Evolutionary conservation across 1,140 invertebrate species (phyloP).

Genomic region (Condylostylus longicornis): DNA sequence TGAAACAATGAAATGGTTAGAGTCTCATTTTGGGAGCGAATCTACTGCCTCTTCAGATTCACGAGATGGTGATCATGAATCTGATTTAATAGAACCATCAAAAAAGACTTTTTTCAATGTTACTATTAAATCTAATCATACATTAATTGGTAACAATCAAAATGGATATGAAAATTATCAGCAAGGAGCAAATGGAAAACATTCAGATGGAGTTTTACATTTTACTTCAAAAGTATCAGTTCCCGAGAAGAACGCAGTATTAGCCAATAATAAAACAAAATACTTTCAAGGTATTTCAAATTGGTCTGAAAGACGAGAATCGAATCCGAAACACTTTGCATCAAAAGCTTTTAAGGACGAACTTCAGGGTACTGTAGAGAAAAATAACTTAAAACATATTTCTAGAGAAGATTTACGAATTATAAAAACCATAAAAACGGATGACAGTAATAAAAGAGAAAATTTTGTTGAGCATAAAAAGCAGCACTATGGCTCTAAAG

Average conservation of each 20-base stretch:
- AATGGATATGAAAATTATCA: slow-evolving; percentile 6
- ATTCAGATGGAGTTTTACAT: neutral
- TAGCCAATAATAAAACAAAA: slow-evolving; percentile 19
- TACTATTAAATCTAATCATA: slow-evolving; percentile 54
- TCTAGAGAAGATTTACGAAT: slow-evolving; percentile 3
- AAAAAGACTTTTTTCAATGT: slow-evolving; percentile 60
- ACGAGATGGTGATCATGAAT: slow-evolving; percentile 36
- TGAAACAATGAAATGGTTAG: slow-evolving; percentile 78
- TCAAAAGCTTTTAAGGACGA: slow-evolving; percentile 30
- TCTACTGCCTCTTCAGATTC: slow-evolving; percentile 59
- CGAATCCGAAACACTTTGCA: slow-evolving; percentile 20
- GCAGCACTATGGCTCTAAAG: neutral
- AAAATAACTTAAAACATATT: slow-evolving; percentile 18
- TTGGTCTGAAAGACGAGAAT: slow-evolving; percentile 52
- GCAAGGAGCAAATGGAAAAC: slow-evolving; percentile 7
- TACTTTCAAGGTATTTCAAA: slow-evolving; percentile 59
- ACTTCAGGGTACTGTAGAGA: slow-evolving; percentile 25
- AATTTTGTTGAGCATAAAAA: slow-evolving; percentile 2
- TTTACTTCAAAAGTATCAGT: neutral
- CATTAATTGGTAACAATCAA: slow-evolving; percentile 16
- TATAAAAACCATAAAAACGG: neutral
- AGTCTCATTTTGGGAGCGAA: slow-evolving; percentile 77
- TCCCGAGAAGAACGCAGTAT: slow-evolving; percentile 7
- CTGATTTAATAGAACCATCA: slow-evolving; percentile 41
- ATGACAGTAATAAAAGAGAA: neutral